A percentile compares a stretch with the other conserved stretches of the same genome.
phyloP scores from a whole-genome alignment of 2,113 vertebrate genomes.

The Hemicordylus capensis region DNA sequence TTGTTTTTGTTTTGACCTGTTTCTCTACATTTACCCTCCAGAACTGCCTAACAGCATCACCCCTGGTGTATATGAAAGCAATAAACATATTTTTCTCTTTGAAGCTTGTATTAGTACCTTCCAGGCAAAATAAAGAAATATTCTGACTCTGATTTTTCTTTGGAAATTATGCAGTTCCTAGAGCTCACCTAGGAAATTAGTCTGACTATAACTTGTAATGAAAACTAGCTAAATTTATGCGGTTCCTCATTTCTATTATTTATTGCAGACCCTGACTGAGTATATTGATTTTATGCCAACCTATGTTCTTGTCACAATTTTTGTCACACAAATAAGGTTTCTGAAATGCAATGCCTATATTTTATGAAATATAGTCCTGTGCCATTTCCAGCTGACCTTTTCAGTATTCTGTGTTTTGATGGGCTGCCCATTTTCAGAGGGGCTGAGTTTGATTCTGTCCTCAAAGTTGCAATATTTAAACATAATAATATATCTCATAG shows the following conservation, averaged over 20 bases:
- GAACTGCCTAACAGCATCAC: background rate
- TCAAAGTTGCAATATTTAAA: constrained; percentile 33
- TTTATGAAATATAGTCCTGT: constrained; percentile 62
- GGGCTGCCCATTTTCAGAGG: constrained; percentile 37
- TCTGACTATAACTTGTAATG: constrained; percentile 53
- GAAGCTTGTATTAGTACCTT: constrained; percentile 42
- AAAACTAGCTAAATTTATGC: constrained; percentile 64
- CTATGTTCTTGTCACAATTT: constrained; percentile 71
- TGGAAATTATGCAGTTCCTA: constrained; percentile 52
- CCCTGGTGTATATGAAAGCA: constrained; percentile 2
- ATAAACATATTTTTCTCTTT: background rate
- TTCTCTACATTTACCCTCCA: background rate
- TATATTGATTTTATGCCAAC: constrained; percentile 75
- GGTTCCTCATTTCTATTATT: constrained; percentile 71
- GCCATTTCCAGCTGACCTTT: constrained; percentile 70
- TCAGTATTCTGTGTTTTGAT: constrained; percentile 60
- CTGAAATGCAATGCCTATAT: constrained; percentile 64
- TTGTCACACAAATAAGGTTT: constrained; percentile 71
- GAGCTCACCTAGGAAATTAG: constrained; percentile 61
- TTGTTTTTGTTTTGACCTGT: background rate
- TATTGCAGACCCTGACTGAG: constrained; percentile 55
- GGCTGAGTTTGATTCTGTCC: constrained; percentile 16
- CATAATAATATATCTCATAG: constrained; percentile 20
- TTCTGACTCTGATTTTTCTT: constrained; percentile 34
- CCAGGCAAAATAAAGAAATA: constrained; percentile 49